A percentile compares a stretch with the other conserved stretches of the same genome.
These are phyloP conservation scores for Drosophila funebris DNA, from an alignment of 1,140 invertebrate species.

Conservation along the genomic window DNA sequence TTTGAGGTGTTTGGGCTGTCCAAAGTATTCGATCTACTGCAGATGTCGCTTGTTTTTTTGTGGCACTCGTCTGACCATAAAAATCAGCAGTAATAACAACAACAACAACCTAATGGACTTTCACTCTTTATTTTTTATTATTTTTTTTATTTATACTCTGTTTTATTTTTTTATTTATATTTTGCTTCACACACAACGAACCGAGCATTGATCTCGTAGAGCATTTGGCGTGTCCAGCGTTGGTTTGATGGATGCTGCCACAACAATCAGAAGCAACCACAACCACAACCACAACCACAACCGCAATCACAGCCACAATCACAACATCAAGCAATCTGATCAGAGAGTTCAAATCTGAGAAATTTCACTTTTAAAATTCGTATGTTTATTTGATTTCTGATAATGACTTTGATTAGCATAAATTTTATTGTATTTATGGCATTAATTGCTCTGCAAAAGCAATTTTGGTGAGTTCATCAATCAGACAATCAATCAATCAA, in stretches of 20 bases:
- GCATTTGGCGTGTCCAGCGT: conserved; percentile 53
- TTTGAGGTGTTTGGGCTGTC: conserved; percentile 20
- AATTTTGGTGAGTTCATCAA: conserved; percentile 61
- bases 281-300: conserved; percentile 39
- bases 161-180: conserved; percentile 18
- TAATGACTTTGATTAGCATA: conserved; percentile 68
- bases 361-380: conserved; percentile 6
- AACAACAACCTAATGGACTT: conserved; percentile 61
- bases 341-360: conserved; percentile 40
- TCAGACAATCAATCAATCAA: conserved; percentile 47
- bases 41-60: conserved; percentile 47
- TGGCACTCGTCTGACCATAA: conserved; percentile 58
- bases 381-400: not conserved
- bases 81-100: too few species aligned
- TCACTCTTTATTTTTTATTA: conserved; percentile 61
- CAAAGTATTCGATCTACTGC: conserved; percentile 38
- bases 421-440: conserved; percentile 52
- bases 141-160: conserved; percentile 23
- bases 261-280: conserved; percentile 30
- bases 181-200: conserved; percentile 4
- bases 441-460: conserved; percentile 56
- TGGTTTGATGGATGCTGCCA: conserved; percentile 36
- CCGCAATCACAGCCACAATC: too few species aligned
- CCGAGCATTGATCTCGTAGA: conserved; percentile 67
- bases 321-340: not conserved